Percentiles rank a stretch among this genome's conserved stretches.
Evolutionary conservation across 1,140 invertebrate genomes (phyloP).

Genomic region (Brachionus plicatilis): DNA sequence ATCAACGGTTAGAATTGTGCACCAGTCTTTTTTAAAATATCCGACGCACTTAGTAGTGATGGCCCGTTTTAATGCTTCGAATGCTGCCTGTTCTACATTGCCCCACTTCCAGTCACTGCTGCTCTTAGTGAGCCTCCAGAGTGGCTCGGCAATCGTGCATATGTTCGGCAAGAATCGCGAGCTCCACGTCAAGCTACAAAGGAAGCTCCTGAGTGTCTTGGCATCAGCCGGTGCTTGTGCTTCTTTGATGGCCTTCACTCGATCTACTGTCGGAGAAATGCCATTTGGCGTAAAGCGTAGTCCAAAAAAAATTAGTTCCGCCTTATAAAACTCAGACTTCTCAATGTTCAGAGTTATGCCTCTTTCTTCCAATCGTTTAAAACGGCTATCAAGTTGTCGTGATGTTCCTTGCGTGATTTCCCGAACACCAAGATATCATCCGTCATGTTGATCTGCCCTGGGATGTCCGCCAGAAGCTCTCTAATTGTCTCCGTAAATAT

Average conservation of each 20-base stretch:
- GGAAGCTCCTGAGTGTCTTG: background rate
- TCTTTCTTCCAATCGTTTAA: background rate
- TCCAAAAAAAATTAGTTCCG: background rate
- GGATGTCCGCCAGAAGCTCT: background rate
- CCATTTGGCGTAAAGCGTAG: background rate
- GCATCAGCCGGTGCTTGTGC: background rate
- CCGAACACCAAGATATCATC: conserved; percentile 44
- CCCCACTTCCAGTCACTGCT: background rate
- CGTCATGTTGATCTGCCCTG: conserved; percentile 38
- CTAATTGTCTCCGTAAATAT: conserved; percentile 38
- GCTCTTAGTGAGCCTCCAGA: background rate
- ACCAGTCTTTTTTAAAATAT: background rate
- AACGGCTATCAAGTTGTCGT: conserved; percentile 9
- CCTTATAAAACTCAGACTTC: background rate
- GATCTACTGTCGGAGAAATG: background rate
- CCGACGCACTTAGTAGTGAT: background rate
- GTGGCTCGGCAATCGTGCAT: background rate
- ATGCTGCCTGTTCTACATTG: background rate
- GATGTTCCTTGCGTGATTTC: conserved; percentile 41
- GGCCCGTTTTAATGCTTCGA: background rate
- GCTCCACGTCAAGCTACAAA: background rate
- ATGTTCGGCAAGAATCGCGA: background rate
- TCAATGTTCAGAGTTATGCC: background rate
- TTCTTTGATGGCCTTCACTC: background rate
- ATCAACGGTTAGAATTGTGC: background rate